phyloP scores from a whole-genome alignment of 2,888 invertebrate genomes.

The Lacanobia wlatinum region DNA sequence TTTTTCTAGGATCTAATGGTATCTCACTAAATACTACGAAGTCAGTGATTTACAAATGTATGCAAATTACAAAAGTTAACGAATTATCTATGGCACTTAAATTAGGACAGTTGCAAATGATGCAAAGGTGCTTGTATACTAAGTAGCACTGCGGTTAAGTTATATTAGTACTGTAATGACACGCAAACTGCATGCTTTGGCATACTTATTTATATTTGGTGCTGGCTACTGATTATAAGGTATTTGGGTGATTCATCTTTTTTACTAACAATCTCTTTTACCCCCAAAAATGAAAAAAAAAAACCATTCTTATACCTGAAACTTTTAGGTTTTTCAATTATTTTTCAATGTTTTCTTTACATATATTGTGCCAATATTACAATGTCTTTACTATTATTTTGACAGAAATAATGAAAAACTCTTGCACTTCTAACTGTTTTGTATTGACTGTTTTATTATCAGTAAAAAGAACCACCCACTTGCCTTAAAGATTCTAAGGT shows the following conservation, averaged over 20 bases:
- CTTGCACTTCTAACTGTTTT: too few relatives aligned
- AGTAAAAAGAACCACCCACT: background rate
- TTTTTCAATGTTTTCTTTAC: background rate
- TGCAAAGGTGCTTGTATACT: background rate
- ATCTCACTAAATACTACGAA: slow-evolving; percentile 9
- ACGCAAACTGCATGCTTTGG: background rate
- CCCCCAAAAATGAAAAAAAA: too few relatives aligned
- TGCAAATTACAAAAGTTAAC: slow-evolving; percentile 4
- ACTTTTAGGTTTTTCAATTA: background rate
- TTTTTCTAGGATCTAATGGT: slow-evolving; percentile 26
- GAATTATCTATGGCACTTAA: background rate
- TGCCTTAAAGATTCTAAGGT: background rate
- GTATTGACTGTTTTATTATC: background rate
- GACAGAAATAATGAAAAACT: too few relatives aligned
- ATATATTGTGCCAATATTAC: background rate
- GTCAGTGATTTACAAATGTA: slow-evolving; percentile 3
- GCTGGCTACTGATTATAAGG: background rate
- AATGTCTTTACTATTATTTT: too few relatives aligned
- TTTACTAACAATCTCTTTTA: too few relatives aligned
- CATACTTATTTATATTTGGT: too few relatives aligned
- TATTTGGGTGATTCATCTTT: too few relatives aligned
- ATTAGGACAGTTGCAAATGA: background rate
- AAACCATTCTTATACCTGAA: too few relatives aligned
- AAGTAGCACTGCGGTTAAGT: background rate
- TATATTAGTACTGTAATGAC: background rate